These are phyloP conservation scores for Philopedon plagiatum DNA, from an alignment of 2,888 invertebrate genomes.

Conservation along the genomic window DNA sequence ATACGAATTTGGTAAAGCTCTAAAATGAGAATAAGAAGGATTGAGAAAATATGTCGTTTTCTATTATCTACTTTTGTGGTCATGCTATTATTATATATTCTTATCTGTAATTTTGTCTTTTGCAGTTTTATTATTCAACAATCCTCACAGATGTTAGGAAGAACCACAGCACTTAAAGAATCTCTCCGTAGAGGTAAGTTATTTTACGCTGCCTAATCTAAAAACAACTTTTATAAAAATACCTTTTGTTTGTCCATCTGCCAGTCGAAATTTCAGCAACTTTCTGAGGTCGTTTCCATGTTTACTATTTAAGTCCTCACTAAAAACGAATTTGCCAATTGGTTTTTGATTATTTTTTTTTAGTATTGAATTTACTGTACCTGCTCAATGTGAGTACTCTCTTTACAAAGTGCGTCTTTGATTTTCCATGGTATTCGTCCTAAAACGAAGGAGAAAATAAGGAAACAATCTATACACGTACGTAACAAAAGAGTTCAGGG, in stretches of 20 bases:
- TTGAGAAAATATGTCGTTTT: too few species aligned
- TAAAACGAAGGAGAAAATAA: constrained; percentile 59
- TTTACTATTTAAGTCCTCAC: constrained; percentile 24
- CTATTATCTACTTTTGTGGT: too few species aligned
- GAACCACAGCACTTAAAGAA: too few species aligned
- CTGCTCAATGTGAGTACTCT: constrained; percentile 71
- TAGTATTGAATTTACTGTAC: constrained; percentile 62
- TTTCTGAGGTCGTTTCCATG: constrained; percentile 9
- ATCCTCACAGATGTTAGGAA: too few species aligned
- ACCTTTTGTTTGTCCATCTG: constrained; percentile 60
- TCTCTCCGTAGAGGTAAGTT: too few species aligned
- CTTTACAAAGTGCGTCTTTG: constrained; percentile 79
- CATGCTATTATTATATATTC: too few species aligned
- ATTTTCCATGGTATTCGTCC: constrained; percentile 84
- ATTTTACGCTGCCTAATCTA: too few species aligned
- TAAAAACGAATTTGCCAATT: constrained; percentile 27
- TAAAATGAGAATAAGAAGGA: too few species aligned
- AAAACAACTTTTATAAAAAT: constrained; percentile 15
- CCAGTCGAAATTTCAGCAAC: constrained; percentile 52
- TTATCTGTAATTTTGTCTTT: too few species aligned
- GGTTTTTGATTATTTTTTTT: not conserved
- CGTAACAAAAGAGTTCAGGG: too few species aligned
- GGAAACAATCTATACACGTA: not conserved
- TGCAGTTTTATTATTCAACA: too few species aligned
- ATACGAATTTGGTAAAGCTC: constrained; percentile 68